A percentile compares a stretch with the other conserved stretches of the same genome.
phyloP scores from a whole-genome alignment of 1,140 invertebrate species.

The Eriosoma lanigerum region DNA sequence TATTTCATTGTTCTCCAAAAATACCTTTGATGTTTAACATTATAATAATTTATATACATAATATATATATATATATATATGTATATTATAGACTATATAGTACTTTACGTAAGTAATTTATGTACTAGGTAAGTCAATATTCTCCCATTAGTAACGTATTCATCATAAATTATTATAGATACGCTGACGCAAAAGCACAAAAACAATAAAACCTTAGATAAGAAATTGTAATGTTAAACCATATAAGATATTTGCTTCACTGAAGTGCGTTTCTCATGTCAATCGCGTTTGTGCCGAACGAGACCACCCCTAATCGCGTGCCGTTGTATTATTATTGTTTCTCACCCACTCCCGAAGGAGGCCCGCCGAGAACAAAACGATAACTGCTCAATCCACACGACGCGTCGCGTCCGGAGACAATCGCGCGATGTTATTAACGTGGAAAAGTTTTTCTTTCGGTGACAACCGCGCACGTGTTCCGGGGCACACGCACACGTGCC shows the following conservation, averaged over 20 bases:
- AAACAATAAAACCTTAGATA: neutral
- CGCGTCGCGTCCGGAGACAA: neutral
- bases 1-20: too few relatives aligned
- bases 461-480: slow-evolving; percentile 42
- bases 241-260: too few relatives aligned
- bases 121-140: too few relatives aligned
- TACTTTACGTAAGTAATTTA: too few relatives aligned
- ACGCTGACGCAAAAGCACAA: neutral
- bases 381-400: neutral
- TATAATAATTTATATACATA: neutral
- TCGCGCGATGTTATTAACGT: slow-evolving; percentile 35
- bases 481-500: slow-evolving; percentile 19
- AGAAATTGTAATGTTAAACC: too few relatives aligned
- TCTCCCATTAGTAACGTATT: too few relatives aligned
- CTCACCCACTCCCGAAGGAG: neutral
- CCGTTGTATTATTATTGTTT: neutral
- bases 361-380: slow-evolving; percentile 11
- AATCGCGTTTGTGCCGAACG: neutral
- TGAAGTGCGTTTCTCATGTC: slow-evolving; percentile 7
- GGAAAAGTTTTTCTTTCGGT: slow-evolving; percentile 44
- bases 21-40: too few relatives aligned
- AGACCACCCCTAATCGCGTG: slow-evolving; percentile 16
- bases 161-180: neutral
- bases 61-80: too few relatives aligned
- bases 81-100: neutral